A percentile compares a stretch with the other conserved stretches of the same genome.
Evolutionary conservation across 2,113 vertebrate species (phyloP).

Genomic region (Cyprinodon brontotheroides): DNA sequence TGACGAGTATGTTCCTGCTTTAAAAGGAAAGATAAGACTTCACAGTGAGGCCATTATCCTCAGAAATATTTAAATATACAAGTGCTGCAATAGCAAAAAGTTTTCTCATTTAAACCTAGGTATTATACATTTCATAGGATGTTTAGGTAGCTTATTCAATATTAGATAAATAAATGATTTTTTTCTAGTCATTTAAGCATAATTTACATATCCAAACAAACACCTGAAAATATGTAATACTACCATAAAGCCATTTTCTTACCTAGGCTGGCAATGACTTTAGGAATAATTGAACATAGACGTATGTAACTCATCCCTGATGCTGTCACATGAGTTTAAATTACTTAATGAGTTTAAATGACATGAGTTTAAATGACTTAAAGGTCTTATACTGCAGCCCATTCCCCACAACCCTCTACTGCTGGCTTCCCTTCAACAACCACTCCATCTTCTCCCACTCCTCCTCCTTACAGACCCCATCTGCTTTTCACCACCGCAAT

Average conservation of each 20-base stretch:
- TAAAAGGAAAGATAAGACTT: not conserved
- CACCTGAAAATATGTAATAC: not conserved
- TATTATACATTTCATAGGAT: not conserved
- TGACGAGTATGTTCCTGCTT: not conserved
- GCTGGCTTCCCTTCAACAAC: too few relatives aligned
- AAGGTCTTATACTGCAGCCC: too few relatives aligned
- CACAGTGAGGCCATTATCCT: not conserved
- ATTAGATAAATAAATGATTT: too few relatives aligned
- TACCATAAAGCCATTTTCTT: not conserved
- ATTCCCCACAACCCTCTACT: too few relatives aligned
- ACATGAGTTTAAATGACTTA: too few relatives aligned
- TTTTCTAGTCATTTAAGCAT: too few relatives aligned
- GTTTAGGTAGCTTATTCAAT: too few relatives aligned
- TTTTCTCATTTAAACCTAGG: not conserved
- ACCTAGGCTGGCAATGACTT: not conserved
- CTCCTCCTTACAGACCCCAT: too few relatives aligned
- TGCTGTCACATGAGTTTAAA: not conserved
- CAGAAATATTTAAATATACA: not conserved
- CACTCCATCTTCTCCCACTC: too few relatives aligned
- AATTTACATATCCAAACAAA: too few relatives aligned
- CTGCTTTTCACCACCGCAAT: too few relatives aligned
- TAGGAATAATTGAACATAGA: not conserved
- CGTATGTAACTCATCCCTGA: not conserved
- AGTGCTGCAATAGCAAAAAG: not conserved
- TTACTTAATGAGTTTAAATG: not conserved